Base-by-base conservation (phyloP, 2,113 vertebrate genomes). In the Heterotis niloticus region DNA sequence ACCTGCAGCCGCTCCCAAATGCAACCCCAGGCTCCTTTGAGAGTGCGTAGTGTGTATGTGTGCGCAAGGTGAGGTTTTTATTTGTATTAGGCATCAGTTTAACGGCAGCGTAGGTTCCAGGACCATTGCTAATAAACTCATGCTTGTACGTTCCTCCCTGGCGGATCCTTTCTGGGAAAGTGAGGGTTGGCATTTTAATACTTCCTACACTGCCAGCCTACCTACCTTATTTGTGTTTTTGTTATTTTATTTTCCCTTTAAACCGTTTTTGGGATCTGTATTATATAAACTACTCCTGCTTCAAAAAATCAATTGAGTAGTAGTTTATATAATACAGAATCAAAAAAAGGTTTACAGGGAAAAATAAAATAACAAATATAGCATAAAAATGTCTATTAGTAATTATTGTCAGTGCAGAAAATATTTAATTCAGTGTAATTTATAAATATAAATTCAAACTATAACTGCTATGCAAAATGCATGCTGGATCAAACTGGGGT, bases 1-100 rank as follows among this genome's bases (percentile, higher is more conserved):
- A 90, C 86, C 88, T 82, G 83, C 83, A 88, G 87, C 84, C 81
- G 79, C 81, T 87, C 85, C 87, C 80, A 84, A 87, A 85, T 84
- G 84, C 85, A 87, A 83, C 81, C 82, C 82, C 69, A 77, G 77
- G 83, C 24, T 86, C 4, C 62, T 72, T 81, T 73, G 76, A 80
- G 80, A 82, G 79, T 81, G 83, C 78, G 76, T 77, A 29, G n/a
- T 44, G 7, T 44, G 24, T 86, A 82, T 84, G 84, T 83, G 85
- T 85, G 86, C 89, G 83, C 91, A 90, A 90, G 84, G 20, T 34
- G 24, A 29, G 44, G 64, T 86, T 85, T 83, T 74, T 60, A 24
- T 71, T 59, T 79, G 54, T 79, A 80, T 90, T 90, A 91, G 87
- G 87, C 83, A 52, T 71, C 82, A 64, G 28, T 85, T 89, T 84